Percentiles rank a stretch among this genome's conserved stretches.
Conservation (phyloP, 2,113 vertebrate species). For the Elaphurus davidianus region DNA sequence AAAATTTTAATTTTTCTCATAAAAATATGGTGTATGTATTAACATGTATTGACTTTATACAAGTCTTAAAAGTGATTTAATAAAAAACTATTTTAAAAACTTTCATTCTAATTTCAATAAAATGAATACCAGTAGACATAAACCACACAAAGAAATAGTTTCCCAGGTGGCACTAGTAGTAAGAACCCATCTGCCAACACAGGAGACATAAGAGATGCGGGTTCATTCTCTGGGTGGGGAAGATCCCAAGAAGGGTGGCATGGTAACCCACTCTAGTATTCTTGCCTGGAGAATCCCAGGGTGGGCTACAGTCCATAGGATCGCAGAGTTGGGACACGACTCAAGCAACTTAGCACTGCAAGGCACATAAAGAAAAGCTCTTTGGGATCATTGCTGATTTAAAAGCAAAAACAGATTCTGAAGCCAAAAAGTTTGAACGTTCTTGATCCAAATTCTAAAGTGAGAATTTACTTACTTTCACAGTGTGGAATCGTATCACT, state of each 20-base stretch:
- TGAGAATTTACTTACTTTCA: slow-evolving; percentile 66
- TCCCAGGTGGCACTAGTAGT: background rate
- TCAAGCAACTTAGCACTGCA: background rate
- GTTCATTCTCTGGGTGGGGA: background rate
- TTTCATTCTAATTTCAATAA: background rate
- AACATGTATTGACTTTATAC: background rate
- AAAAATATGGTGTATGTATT: background rate
- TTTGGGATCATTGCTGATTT: background rate
- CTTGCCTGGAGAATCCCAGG: background rate
- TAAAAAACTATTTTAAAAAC: background rate
- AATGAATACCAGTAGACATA: background rate
- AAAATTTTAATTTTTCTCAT: background rate
- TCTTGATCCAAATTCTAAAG: background rate
- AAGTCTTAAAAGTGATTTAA: background rate
- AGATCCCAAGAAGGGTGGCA: background rate
- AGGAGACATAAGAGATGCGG: background rate
- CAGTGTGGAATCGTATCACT: background rate
- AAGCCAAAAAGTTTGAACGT: background rate
- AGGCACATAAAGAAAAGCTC: background rate
- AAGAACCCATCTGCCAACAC: background rate
- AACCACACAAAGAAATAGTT: background rate
- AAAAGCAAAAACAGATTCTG: background rate
- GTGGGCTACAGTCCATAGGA: background rate
- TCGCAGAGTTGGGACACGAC: background rate
- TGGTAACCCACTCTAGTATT: background rate